Evolutionary conservation across 1,140 invertebrate genomes (phyloP).

Genomic region (Riptortus pedestris): DNA sequence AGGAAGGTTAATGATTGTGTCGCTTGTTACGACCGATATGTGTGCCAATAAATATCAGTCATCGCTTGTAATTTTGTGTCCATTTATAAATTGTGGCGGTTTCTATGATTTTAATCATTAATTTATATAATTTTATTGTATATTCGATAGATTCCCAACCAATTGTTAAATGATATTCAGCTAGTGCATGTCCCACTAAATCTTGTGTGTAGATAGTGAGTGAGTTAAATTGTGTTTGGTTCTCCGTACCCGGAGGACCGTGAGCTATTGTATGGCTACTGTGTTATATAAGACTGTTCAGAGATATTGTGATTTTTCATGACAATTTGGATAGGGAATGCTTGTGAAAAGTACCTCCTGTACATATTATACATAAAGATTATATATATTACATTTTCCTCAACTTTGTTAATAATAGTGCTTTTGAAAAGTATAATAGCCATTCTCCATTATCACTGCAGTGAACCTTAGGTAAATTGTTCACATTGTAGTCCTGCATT

Average conservation of each 20-base stretch:
- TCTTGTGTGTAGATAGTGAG: background rate
- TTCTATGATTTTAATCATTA: conserved; percentile 2
- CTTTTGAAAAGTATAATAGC: no score
- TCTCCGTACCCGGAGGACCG: background rate
- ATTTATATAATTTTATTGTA: conserved; percentile 1
- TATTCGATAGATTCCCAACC: background rate
- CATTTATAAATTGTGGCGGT: background rate
- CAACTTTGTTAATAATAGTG: no score
- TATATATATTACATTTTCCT: conserved; percentile 8
- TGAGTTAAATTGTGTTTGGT: background rate
- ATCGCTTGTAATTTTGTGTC: background rate
- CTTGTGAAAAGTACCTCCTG: background rate
- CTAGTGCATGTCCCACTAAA: background rate
- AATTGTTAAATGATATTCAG: conserved; percentile 5
- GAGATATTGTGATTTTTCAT: conserved; percentile 12
- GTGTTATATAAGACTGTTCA: conserved; percentile 13
- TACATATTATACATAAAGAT: conserved; percentile 6
- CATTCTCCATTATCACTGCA: no score
- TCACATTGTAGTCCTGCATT: background rate
- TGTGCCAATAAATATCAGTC: conserved; percentile 9
- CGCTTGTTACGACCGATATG: background rate
- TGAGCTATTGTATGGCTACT: background rate
- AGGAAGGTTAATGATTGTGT: background rate
- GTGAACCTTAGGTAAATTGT: no score
- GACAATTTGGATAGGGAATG: conserved; percentile 10